A percentile compares a stretch with the other conserved stretches of the same genome.
Conservation (phyloP, 2,888 invertebrate species). For the Cerceris rybyensis region DNA sequence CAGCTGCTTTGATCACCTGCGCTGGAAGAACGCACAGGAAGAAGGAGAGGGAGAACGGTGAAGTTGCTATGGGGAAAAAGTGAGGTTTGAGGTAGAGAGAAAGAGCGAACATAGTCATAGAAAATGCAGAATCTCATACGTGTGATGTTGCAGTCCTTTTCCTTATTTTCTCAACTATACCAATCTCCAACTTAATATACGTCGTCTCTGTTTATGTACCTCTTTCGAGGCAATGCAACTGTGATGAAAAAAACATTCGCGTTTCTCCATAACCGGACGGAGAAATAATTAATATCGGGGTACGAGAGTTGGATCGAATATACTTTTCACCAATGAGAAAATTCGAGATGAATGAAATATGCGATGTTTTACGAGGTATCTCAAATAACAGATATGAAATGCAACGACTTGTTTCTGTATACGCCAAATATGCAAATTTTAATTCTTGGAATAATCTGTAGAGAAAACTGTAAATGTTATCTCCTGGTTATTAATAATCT, state of each 20-base stretch:
- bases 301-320: neutral
- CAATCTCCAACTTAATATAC: conserved; percentile 51
- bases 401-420: too few relatives aligned
- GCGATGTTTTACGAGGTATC: too few relatives aligned
- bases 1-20: conserved; percentile 64
- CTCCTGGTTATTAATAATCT: too few relatives aligned
- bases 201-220: conserved; percentile 62
- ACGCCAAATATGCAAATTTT: too few relatives aligned
- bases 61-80: neutral
- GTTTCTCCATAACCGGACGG: neutral
- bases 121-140: conserved; percentile 20
- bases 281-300: conserved; percentile 39
- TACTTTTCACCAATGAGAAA: neutral
- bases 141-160: conserved; percentile 20
- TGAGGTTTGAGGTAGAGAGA: conserved; percentile 3
- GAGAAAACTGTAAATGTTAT: too few relatives aligned
- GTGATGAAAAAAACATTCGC: conserved; percentile 14
- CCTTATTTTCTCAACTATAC: conserved; percentile 42
- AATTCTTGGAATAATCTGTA: too few relatives aligned
- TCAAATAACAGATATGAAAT: too few relatives aligned
- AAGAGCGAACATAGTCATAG: conserved; percentile 19
- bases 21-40: conserved; percentile 34
- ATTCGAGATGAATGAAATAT: too few relatives aligned
- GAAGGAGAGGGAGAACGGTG: conserved; percentile 20
- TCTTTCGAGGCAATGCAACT: conserved; percentile 48